Evolutionary conservation across 2,797 vertebrate genomes (phyloP), one percentile per base, ranked within the genome.

Genomic region (Premnoplex brunnescens): DNA sequence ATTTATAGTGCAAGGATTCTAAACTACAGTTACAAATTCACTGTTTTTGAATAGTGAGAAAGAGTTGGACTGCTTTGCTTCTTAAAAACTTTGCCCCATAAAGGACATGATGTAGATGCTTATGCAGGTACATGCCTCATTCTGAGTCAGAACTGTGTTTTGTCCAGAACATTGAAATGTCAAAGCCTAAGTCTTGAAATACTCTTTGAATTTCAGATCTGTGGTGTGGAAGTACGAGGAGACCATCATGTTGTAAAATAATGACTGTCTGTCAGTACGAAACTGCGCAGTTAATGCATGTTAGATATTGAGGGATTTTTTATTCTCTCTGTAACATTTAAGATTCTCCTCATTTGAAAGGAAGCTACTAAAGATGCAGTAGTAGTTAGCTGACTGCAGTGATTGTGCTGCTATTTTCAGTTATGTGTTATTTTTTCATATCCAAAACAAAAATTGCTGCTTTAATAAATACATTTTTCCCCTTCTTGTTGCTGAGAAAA

Each of bases 41-140:
- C 10, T 43, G 7, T 36, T 67, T 92, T 83, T 66, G 49, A 51
- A 14, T 21, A 6, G 4, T 92, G 32, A 23, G 15, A 63, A 73
- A 18, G 52, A 71, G 34, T 37, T 69, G 44, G 4, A 9, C 10
- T 55, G 26, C 56, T 56, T 89, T 69, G 44, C 36, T 69, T 19
- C 5, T 0, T 26, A 7, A 44, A 62, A 48, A 24, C 27, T 49
- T 59, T 78, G 54, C 72, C 28, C 44, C 1, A 0, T 62, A 49
- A 37, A 49, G n/a, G 46, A 22, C 7, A 0, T 19, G 36, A 30
- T 0, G 0, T 9, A 30, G 43, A 48, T 89, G 46, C 13, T 12
- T 34, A 32, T 15, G 32, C 62, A 56, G 55, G 48, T 24, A 11
- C 18, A 1, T 39, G 7, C 9, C 18, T 85, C 41, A 4, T 39